Evolutionary conservation across 1,140 invertebrate species (phyloP), one percentile per base, ranked within the genome.

Genomic region (Leptopilina boulardi): DNA sequence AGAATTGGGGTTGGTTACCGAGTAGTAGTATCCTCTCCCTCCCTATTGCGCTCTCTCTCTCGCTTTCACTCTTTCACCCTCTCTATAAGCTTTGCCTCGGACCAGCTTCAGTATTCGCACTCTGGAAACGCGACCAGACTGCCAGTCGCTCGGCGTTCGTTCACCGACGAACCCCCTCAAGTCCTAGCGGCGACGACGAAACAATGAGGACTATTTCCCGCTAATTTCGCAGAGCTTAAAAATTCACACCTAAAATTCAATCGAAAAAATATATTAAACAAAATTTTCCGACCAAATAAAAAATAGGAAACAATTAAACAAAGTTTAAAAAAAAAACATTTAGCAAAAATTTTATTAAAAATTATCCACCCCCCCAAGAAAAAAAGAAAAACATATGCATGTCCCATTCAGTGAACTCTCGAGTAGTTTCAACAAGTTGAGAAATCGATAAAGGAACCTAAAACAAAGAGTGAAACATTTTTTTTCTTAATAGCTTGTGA

Each of bases 111-210:
- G 81, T 87, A 86, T 87, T 84, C 84, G 83, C 79, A 73, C 82
- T 84, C 85, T 87, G 84, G 82, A 89, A 85, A 87, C 82, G 84
- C 84, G 70, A 75, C 72, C 80, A 87, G 87, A 88, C 89, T 86
- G 84, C 83, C 89, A 90, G 90, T 91, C 89, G 89, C 86, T 89
- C 84, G 89, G 85, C 88, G 89, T 89, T 88, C 89, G 90, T 86
- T 90, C 85, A 86, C 85, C 88, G 87, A 88, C 84, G 89, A 87
- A 82, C 82, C 82, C 77, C 78, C 81, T 9, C 9, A 38, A 77
- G 79, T 74, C 70, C 56, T 72, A 18, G 74, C 77, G 77, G n/a
- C 54, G 71, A 75, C 54, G 71, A 75, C 66, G 38, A 71, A 72
- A 81, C 42, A 54, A 83, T 82, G 77, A 84, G 23, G 74, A 77